Evolutionary conservation across 2,888 invertebrate species (phyloP).

Genomic region (Meteorus cinctellus): DNA sequence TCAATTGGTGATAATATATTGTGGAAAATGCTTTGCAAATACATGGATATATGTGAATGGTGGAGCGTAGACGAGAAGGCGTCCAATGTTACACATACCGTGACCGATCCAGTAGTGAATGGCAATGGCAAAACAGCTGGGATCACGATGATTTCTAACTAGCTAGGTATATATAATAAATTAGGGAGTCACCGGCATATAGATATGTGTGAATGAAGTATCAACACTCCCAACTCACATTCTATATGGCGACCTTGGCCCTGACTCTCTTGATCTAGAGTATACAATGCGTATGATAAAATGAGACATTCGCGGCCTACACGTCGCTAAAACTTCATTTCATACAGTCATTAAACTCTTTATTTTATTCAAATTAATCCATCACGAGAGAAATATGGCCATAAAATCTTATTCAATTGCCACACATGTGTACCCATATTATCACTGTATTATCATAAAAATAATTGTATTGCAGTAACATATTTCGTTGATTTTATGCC

Average conservation of each 20-base stretch:
- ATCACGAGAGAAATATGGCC: too few species aligned
- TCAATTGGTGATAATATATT: neutral
- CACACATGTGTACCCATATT: too few species aligned
- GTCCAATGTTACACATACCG: neutral
- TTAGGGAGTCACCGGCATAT: neutral
- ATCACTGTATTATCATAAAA: too few species aligned
- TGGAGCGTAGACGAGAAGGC: slow-evolving; percentile 16
- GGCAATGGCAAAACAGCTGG: neutral
- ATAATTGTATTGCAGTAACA: too few species aligned
- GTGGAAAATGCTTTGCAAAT: slow-evolving; percentile 21
- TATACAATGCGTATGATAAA: too few species aligned
- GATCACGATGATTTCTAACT: neutral
- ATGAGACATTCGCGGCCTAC: too few species aligned
- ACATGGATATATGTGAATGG: slow-evolving; percentile 22
- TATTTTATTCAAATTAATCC: too few species aligned
- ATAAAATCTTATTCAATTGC: too few species aligned
- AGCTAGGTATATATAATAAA: slow-evolving; percentile 2
- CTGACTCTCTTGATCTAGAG: slow-evolving; percentile 22
- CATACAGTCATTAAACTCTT: too few species aligned
- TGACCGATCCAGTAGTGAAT: neutral
- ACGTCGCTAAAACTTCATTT: too few species aligned
- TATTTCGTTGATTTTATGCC: too few species aligned
- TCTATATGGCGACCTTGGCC: slow-evolving; percentile 20
- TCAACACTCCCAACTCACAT: neutral
- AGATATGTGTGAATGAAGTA: neutral